Evolutionary conservation across 2,113 vertebrate species (phyloP), one percentile per base, ranked within the genome.

Genomic region (Alligator mississippiensis): DNA sequence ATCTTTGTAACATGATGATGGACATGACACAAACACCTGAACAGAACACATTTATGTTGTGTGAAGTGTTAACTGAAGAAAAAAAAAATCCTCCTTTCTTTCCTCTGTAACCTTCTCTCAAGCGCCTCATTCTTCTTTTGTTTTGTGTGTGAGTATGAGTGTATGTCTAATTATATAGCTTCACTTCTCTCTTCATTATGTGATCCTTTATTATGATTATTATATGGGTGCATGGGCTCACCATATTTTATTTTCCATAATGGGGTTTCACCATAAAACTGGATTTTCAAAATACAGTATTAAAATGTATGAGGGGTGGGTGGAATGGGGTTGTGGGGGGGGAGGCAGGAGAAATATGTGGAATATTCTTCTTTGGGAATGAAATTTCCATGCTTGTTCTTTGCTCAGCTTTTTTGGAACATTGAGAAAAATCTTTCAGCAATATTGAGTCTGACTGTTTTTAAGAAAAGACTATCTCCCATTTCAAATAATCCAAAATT

Each of bases 1-100:
- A 18, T 54, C 13, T 4, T 64, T 82, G 38, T 28, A 77, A 66
- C 0, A 0, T 19, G 30, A 54, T 30, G 61, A 62, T 57, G 17
- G 70, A 68, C 24, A 28, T 57, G 30, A 9, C 8, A 15, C 16
- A 59, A 57, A 15, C 86, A 77, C 27, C 34, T 68, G 61, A 75
- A 84, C 28, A 90, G 72, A 77, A 22, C 9, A 55, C 25, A 27
- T 81, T 38, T 91, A 28, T 82, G 81, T 68, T 18, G 8, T 77
- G 30, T 79, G 38, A 94, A 81, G 21, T 83, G 14, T 28, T 93
- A 61, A 89, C 84, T 80, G 21, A 10, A 28, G 59, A 81, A 28
- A 3, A 86, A 3, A 86, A 70, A 70, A 70, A 9, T 70, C n/a
- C 84, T 79, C 47, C 95, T 77, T 87, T 74, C 85, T 9, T n/a